Evolutionary conservation across 2,797 vertebrate genomes (phyloP).

Genomic region (Mormyrus proboscirostris): DNA sequence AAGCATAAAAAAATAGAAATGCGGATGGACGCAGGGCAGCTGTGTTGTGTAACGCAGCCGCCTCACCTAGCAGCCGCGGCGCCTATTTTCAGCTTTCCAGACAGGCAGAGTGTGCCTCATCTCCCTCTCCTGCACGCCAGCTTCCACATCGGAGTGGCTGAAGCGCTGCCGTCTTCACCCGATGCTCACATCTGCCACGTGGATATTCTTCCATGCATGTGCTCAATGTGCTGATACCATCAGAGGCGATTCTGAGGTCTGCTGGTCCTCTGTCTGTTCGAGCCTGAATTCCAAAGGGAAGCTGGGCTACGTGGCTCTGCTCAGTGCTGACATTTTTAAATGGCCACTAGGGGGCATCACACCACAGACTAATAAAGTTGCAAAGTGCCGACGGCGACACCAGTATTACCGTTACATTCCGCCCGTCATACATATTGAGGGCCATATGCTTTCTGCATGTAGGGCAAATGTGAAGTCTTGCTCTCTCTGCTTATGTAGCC

Average conservation of each 20-base stretch:
- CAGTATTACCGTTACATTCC: not conserved
- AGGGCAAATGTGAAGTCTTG: not conserved
- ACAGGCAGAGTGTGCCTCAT: not conserved
- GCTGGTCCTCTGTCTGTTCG: not conserved
- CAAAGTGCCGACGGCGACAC: not conserved
- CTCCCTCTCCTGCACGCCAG: not conserved
- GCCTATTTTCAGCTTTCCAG: slow-evolving; percentile 34
- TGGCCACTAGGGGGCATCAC: slow-evolving; percentile 48
- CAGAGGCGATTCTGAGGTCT: not conserved
- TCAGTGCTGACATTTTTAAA: not conserved
- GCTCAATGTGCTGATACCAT: not conserved
- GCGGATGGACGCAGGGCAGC: slow-evolving; percentile 23
- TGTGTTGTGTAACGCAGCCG: slow-evolving; percentile 23
- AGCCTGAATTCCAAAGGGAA: not conserved
- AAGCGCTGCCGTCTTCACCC: not conserved
- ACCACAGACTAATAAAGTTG: not conserved
- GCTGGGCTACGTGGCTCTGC: not conserved
- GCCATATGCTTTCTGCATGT: not conserved
- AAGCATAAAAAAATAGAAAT: not conserved
- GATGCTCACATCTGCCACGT: not conserved
- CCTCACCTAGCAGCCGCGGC: slow-evolving; percentile 15
- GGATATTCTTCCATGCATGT: not conserved
- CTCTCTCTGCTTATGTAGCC: not conserved
- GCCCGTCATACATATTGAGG: not conserved
- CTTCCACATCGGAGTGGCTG: not conserved